phyloP scores from a whole-genome alignment of 2,888 invertebrate genomes.

The Drosophila paranaensis region DNA sequence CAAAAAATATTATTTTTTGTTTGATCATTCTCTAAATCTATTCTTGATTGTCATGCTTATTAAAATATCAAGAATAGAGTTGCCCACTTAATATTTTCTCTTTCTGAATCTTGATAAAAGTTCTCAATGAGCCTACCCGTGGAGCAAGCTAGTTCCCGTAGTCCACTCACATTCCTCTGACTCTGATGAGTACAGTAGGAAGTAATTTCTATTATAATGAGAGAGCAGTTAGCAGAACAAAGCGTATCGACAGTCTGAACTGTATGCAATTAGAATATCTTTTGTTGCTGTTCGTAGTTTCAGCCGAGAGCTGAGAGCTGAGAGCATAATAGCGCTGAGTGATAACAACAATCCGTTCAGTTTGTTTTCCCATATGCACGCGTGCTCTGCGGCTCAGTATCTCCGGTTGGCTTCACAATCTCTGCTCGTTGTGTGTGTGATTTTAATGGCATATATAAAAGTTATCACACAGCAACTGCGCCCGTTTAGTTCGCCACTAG shows the following conservation, averaged over 20 bases:
- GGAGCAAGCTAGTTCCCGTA: background rate
- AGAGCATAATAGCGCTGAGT: slow-evolving; percentile 51
- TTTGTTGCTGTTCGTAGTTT: slow-evolving; percentile 1
- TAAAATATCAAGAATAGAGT: too few relatives aligned
- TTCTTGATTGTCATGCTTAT: too few relatives aligned
- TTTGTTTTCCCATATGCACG: slow-evolving; percentile 31
- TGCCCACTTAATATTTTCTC: too few relatives aligned
- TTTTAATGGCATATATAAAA: slow-evolving; percentile 62
- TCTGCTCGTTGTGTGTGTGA: slow-evolving; percentile 32
- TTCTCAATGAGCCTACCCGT: background rate
- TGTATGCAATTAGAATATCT: slow-evolving; percentile 19
- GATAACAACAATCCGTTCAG: slow-evolving; percentile 57
- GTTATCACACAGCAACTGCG: slow-evolving; percentile 50
- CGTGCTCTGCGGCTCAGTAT: slow-evolving; percentile 5
- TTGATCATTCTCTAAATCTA: too few relatives aligned
- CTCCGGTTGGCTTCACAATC: slow-evolving; percentile 27
- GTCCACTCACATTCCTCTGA: background rate
- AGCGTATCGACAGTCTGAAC: slow-evolving; percentile 32
- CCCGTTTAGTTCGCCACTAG: slow-evolving; percentile 52
- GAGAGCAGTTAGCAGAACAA: slow-evolving; percentile 34
- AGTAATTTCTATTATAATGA: slow-evolving; percentile 27
- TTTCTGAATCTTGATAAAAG: too few relatives aligned
- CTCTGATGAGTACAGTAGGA: background rate
- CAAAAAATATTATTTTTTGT: too few relatives aligned
- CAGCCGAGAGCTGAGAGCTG: slow-evolving; percentile 34